Base-by-base conservation (phyloP, 2,888 invertebrate species). In the Meta bourneti region DNA sequence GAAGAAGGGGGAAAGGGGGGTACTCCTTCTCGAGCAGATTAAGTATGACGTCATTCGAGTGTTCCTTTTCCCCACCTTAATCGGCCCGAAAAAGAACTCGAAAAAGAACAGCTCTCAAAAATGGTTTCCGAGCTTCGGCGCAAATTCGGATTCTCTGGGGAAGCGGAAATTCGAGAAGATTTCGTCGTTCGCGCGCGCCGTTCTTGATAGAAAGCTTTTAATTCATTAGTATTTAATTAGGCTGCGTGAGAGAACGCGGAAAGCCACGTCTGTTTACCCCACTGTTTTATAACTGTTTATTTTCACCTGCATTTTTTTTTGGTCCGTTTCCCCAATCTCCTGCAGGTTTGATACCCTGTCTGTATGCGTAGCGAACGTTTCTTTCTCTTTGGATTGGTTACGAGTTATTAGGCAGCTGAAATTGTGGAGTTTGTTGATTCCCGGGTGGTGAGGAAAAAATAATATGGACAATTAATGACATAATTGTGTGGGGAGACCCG, bases 181-280 rank as follows among this genome's bases (percentile, higher is more conserved):
- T 48, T 8, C 48, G 34, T 49, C n/a, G n/a, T 49, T 13, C 48
- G 48, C 20, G 9, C 13, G 75, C 2, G 75, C 48, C 16, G 48
- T 5, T 13, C 75, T 19, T 77, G 51, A n/a, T 51, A 48, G 77
- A 20, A 72, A 77, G 77, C 77, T 77, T 77, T 77, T 77, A 77
- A 77, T 77, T 77, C 77, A 77, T 77, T 77, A 77, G 77, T 51
- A 77, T 48, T 51, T 77, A 77, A 77, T 77, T 77, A 77, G 77
- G 77, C 77, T 13, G 48, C 8, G 48, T 13, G 49, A 8, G 48
- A n/a, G 20, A 72, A 72, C 72, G 72, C 9, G 34, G 7, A 34
- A 34, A 34, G 34, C 34, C 34, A 34, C 34, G 4, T 34, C 34
- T 61, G 61, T 79, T 79, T 79, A 6, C 61, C n/a, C 77, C 79